These are phyloP conservation scores for Lagenorhynchus albirostris DNA, from an alignment of 2,113 vertebrate genomes.

Conservation along the genomic window DNA sequence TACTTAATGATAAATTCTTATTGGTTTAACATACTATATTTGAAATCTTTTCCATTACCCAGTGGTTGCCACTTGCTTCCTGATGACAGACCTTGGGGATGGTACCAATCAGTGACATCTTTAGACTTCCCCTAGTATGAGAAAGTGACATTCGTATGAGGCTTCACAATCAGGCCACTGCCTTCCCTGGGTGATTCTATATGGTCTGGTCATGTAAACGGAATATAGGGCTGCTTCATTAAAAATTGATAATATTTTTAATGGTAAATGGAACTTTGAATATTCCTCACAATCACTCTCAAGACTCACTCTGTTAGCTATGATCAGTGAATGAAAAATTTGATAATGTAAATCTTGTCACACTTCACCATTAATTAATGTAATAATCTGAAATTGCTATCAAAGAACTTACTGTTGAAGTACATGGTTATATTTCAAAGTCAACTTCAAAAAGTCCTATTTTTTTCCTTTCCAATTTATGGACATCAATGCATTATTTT, in stretches of 20 bases:
- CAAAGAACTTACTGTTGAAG: background rate
- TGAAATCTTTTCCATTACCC: background rate
- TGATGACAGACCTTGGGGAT: background rate
- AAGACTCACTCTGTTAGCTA: background rate
- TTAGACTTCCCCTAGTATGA: background rate
- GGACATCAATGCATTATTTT: background rate
- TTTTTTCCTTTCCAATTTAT: background rate
- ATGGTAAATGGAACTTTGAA: background rate
- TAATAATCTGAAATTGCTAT: background rate
- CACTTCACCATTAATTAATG: background rate
- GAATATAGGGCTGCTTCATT: background rate
- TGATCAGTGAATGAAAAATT: background rate
- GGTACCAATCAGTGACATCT: background rate
- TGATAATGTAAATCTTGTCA: background rate
- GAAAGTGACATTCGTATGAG: accelerated
- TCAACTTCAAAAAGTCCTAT: background rate
- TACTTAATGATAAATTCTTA: background rate
- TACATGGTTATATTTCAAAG: background rate
- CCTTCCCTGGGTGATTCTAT: background rate
- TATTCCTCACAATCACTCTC: background rate
- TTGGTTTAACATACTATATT: background rate
- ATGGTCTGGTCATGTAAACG: background rate
- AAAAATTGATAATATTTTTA: background rate
- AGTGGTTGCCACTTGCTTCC: background rate
- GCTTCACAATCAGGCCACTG: background rate